A percentile compares a stretch with the other conserved stretches of the same genome.
Conservation (phyloP, 2,888 invertebrate species). For the Rhingia campestris region DNA sequence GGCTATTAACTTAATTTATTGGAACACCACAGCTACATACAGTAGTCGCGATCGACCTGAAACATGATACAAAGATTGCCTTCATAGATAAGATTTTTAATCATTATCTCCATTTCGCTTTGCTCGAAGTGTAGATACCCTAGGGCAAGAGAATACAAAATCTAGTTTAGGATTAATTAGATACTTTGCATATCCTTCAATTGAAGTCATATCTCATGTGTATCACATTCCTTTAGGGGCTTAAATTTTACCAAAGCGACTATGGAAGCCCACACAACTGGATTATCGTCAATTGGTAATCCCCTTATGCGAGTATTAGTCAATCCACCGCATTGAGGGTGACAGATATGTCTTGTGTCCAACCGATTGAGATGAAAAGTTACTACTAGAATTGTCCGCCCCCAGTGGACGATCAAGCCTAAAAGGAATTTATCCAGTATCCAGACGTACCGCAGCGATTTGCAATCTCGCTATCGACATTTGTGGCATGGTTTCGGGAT, state of each 20-base stretch:
- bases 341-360: conserved; percentile 16
- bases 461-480: background rate
- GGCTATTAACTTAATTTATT: conserved; percentile 62
- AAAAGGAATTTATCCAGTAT: conserved; percentile 34
- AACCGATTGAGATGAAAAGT: conserved; percentile 31
- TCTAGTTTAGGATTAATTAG: conserved; percentile 36
- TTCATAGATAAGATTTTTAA: conserved; percentile 44
- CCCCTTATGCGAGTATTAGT: conserved; percentile 10
- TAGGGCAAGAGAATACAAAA: background rate
- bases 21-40: conserved; percentile 32
- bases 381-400: background rate
- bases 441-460: background rate
- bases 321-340: conserved; percentile 5
- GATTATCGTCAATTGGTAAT: conserved; percentile 24
- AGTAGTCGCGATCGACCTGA: conserved; percentile 27
- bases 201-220: conserved; percentile 1
- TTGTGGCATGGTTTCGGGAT: conserved; percentile 11
- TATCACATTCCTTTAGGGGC: background rate
- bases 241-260: background rate
- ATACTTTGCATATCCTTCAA: conserved; percentile 10
- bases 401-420: conserved; percentile 8
- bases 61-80: conserved; percentile 45
- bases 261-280: background rate
- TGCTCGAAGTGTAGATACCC: background rate
- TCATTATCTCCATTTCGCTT: conserved; percentile 40